These are phyloP conservation scores for Campoletis raptor DNA, from an alignment of 2,888 invertebrate species.

Conservation along the genomic window DNA sequence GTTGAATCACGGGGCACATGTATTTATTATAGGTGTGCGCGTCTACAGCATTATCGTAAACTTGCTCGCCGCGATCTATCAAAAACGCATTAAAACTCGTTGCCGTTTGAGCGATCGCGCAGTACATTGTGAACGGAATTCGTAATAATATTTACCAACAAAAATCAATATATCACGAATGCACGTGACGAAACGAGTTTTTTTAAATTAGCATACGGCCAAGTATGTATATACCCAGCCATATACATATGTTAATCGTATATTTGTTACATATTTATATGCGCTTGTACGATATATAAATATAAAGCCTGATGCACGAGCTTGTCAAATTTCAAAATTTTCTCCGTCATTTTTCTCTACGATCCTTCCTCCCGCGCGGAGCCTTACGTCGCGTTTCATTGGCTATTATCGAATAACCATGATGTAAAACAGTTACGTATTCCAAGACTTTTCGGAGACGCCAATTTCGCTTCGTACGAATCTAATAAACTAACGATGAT, in stretches of 20 bases:
- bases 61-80: slow-evolving; percentile 58
- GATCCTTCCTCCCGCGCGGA: no score
- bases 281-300: neutral
- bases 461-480: no score
- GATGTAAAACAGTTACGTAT: no score
- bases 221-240: slow-evolving; percentile 1
- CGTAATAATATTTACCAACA: slow-evolving; percentile 47
- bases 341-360: neutral
- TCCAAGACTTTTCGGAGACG: no score
- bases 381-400: no score
- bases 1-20: neutral
- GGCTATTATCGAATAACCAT: no score
- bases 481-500: no score
- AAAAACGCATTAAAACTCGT: slow-evolving; percentile 56
- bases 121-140: slow-evolving; percentile 16
- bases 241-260: neutral
- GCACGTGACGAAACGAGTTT: slow-evolving; percentile 53
- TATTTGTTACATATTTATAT: neutral
- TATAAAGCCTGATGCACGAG: neutral
- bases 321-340: neutral
- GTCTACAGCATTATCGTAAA: slow-evolving; percentile 44
- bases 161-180: slow-evolving; percentile 44
- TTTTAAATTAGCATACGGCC: slow-evolving; percentile 55
- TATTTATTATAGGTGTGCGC: slow-evolving; percentile 6
- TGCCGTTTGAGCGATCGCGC: slow-evolving; percentile 25